Percentiles rank a stretch among this genome's conserved stretches.
These are phyloP conservation scores for Epizoanthus rinbou DNA, from an alignment of 92 coral and sea anemone genomes.

Conservation along the genomic window DNA sequence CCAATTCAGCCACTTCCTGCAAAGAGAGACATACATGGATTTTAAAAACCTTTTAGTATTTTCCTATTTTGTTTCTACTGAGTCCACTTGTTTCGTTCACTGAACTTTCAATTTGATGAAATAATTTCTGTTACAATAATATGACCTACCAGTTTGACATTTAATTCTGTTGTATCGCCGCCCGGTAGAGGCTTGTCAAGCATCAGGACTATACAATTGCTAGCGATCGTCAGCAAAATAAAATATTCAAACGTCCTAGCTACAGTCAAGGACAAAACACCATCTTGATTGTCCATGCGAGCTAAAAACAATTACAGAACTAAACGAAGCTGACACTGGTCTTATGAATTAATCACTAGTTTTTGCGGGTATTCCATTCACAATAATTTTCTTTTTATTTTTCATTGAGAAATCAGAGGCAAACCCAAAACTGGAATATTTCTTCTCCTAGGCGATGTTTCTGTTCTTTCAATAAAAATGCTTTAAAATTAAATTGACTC, in stretches of 20 bases:
- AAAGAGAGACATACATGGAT: slow-evolving; percentile 26
- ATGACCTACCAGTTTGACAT: slow-evolving; percentile 76
- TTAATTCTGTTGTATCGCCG: slow-evolving; percentile 87
- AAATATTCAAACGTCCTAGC: slow-evolving; percentile 89
- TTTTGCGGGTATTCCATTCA: slow-evolving; percentile 33
- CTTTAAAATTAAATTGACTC: slow-evolving; percentile 44
- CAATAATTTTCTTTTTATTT: slow-evolving; percentile 24
- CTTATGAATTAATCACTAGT: slow-evolving; percentile 32
- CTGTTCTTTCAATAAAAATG: slow-evolving; percentile 36
- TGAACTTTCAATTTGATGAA: not conserved
- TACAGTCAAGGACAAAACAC: slow-evolving; percentile 41
- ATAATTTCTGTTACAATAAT: not conserved
- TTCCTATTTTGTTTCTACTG: not conserved
- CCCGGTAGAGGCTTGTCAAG: slow-evolving; percentile 92
- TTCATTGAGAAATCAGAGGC: slow-evolving; percentile 31
- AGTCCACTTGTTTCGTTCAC: not conserved
- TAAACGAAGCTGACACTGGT: slow-evolving; percentile 25
- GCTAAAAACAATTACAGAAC: too few species aligned
- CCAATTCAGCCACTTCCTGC: slow-evolving; percentile 85
- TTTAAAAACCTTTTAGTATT: not conserved
- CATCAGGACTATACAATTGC: slow-evolving; percentile 91
- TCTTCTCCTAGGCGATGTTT: slow-evolving; percentile 33
- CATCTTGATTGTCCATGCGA: slow-evolving; percentile 38
- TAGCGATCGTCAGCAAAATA: slow-evolving; percentile 95
- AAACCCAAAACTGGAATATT: slow-evolving; percentile 23